A percentile compares a stretch with the other conserved stretches of the same genome.
Conservation (phyloP, 2,888 invertebrate species). For the Tinea pellionella region DNA sequence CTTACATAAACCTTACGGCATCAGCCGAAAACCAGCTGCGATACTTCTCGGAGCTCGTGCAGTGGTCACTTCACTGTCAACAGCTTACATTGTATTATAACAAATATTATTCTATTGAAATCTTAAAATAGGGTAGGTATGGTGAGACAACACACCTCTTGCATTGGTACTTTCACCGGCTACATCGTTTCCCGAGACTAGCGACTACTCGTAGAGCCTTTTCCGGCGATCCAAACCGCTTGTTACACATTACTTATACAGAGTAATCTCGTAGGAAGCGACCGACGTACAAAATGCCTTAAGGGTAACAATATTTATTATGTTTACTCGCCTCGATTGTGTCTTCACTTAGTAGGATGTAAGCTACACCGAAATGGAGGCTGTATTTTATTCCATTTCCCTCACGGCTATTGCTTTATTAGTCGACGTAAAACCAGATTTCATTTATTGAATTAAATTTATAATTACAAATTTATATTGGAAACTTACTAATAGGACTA, state of each 20-base stretch:
- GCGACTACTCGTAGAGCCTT: constrained; percentile 23
- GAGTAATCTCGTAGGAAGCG: constrained; percentile 31
- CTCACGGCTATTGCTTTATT: constrained; percentile 13
- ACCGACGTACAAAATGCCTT: constrained; percentile 32
- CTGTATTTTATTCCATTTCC: background rate
- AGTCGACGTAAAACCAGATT: constrained; percentile 10
- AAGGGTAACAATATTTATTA: constrained; percentile 32
- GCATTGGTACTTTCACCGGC: constrained; percentile 64
- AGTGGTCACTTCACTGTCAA: too few relatives aligned
- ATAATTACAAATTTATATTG: constrained; percentile 8
- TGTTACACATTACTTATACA: constrained; percentile 39
- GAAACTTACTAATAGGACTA: background rate
- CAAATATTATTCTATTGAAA: too few relatives aligned
- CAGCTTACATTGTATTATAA: too few relatives aligned
- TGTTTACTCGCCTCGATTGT: constrained; percentile 13
- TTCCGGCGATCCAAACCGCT: constrained; percentile 24
- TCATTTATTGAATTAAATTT: constrained; percentile 13
- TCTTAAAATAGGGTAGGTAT: background rate
- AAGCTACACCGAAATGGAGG: constrained; percentile 11
- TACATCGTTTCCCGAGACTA: constrained; percentile 41
- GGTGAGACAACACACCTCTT: constrained; percentile 23
- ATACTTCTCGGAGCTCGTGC: too few relatives aligned
- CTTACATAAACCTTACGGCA: too few relatives aligned
- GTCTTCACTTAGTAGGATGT: constrained; percentile 11
- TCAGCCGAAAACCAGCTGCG: too few relatives aligned